A percentile compares a stretch with the other conserved stretches of the same genome.
phyloP scores from a whole-genome alignment of 2,888 invertebrate species.

The Melieria picta region DNA sequence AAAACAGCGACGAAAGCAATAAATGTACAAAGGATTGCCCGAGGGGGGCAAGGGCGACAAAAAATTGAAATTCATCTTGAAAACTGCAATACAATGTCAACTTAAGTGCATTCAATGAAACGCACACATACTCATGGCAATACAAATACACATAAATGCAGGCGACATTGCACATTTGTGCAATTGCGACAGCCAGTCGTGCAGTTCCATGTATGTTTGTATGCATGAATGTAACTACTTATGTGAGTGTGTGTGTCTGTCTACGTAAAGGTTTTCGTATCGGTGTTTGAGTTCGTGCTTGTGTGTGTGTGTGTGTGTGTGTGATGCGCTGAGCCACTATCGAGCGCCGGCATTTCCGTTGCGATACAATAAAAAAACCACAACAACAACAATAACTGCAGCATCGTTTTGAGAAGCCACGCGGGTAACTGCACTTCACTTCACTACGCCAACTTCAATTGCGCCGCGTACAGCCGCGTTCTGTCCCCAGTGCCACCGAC shows the following conservation, averaged over 20 bases:
- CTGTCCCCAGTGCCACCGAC: background rate
- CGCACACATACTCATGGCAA: background rate
- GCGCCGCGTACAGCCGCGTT: background rate
- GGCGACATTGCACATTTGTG: no score
- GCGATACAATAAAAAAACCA: background rate
- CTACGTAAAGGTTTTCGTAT: background rate
- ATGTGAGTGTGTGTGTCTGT: background rate
- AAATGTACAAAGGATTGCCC: background rate
- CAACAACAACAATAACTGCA: slow-evolving; percentile 7
- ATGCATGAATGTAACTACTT: background rate
- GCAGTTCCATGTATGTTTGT: slow-evolving; percentile 3
- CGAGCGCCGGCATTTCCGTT: slow-evolving; percentile 1
- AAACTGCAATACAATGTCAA: slow-evolving; percentile 5
- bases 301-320: slow-evolving; percentile 5
- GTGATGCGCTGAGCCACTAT: background rate
- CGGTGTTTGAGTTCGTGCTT: background rate
- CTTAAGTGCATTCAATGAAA: background rate
- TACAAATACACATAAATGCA: background rate
- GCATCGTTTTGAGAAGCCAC: background rate
- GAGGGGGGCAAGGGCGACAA: background rate
- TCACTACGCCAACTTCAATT: background rate
- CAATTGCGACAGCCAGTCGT: no score
- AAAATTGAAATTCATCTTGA: slow-evolving; percentile 7
- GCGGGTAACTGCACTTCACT: background rate
- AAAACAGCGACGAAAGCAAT: background rate